Percentiles rank a stretch among this genome's conserved stretches.
Conservation (phyloP, 2,797 vertebrate species). For the Zenarchopterus dispar region DNA sequence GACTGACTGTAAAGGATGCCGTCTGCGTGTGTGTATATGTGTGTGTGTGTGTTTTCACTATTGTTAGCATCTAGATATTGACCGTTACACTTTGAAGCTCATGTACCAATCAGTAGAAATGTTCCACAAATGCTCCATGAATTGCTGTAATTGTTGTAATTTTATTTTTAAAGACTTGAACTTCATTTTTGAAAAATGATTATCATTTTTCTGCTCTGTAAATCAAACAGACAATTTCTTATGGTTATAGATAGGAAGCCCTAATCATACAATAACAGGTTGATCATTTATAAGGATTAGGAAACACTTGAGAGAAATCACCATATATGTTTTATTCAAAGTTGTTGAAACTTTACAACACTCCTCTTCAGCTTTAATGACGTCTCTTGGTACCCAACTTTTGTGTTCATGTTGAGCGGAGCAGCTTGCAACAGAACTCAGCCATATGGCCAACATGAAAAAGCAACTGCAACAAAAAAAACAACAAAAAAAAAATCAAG, state of each 20-base stretch:
- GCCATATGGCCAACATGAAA: constrained; percentile 67
- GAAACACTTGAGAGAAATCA: constrained; percentile 26
- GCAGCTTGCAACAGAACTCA: constrained; percentile 63
- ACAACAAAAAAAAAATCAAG: constrained; percentile 32
- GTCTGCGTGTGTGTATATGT: constrained; percentile 5
- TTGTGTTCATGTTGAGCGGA: constrained; percentile 56
- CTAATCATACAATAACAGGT: not conserved
- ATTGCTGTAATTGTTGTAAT: not conserved
- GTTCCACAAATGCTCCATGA: not conserved
- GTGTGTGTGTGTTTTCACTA: constrained; percentile 1
- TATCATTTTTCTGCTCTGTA: not conserved
- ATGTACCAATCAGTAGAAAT: constrained; percentile 22
- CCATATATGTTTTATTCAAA: constrained; percentile 46
- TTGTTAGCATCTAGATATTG: constrained; percentile 31
- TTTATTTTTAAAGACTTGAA: too few species aligned
- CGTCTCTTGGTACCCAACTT: constrained; percentile 61
- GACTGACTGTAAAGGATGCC: constrained; percentile 41
- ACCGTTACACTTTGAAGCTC: constrained; percentile 7
- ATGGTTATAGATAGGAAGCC: too few species aligned
- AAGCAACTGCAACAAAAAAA: constrained; percentile 42
- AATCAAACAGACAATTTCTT: constrained; percentile 2
- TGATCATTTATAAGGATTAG: constrained; percentile 13
- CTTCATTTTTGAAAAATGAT: too few species aligned
- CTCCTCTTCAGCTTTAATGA: constrained; percentile 57
- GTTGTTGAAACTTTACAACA: constrained; percentile 50